phyloP scores from a whole-genome alignment of 2,113 vertebrate species.

The Plectropomus leopardus region DNA sequence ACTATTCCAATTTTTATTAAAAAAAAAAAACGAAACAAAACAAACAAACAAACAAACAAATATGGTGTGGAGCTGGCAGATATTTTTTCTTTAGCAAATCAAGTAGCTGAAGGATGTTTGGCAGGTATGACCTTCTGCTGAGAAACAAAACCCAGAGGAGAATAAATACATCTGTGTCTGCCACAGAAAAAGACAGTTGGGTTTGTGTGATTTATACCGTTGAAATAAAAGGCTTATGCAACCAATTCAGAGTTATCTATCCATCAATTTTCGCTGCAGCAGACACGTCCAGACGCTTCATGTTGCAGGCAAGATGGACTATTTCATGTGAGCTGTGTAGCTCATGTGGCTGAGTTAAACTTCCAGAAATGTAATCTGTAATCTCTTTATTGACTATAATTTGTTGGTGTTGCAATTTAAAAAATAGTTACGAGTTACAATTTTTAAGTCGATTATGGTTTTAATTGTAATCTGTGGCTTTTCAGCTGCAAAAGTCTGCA shows the following conservation, averaged over 20 bases:
- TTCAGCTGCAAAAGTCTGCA: background rate
- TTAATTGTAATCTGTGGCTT: too few relatives aligned
- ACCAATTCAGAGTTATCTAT: background rate
- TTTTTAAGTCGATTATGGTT: too few relatives aligned
- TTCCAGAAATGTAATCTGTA: too few relatives aligned
- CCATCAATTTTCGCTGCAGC: background rate
- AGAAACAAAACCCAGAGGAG: constrained; percentile 38
- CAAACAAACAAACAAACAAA: background rate
- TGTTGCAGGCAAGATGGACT: background rate
- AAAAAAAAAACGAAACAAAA: too few relatives aligned
- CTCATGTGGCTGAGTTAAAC: too few relatives aligned
- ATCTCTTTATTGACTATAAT: too few relatives aligned
- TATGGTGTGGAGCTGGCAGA: background rate
- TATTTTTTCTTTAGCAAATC: background rate
- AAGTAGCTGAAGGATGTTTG: constrained; percentile 42
- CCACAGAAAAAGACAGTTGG: constrained; percentile 16
- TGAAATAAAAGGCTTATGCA: constrained; percentile 10
- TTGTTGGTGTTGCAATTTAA: too few relatives aligned
- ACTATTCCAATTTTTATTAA: too few relatives aligned
- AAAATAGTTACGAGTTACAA: too few relatives aligned
- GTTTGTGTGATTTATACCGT: constrained; percentile 9
- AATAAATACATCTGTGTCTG: constrained; percentile 22
- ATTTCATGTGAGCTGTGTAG: background rate
- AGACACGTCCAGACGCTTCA: background rate
- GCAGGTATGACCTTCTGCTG: constrained; percentile 50